Evolutionary conservation across 2,113 vertebrate species (phyloP), one percentile per base, ranked within the genome.

Genomic region (Mixornis gularis): DNA sequence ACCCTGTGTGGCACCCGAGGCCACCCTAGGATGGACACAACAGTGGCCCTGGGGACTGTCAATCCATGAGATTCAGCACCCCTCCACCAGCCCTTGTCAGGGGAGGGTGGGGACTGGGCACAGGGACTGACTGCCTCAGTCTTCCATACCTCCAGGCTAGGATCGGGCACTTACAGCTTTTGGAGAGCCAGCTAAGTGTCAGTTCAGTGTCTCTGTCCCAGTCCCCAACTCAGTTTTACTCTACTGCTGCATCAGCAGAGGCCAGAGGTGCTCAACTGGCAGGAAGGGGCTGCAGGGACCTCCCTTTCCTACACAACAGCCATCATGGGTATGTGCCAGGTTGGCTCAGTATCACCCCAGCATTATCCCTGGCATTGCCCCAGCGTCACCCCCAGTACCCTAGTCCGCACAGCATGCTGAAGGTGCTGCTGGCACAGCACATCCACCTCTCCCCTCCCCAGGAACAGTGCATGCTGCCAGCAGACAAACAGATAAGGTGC

Each of bases 341-440:
- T 19, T 48, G 40, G 66, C 49, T 64, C 49, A 64, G 60, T 55
- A 62, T 69, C 90, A 32, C 18, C 51, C 3, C 27, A 38, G 36
- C 71, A 29, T 59, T 88, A 22, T 9, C 56, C 6, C 34, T 52
- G 41, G 27, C 51, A 51, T 38, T 80, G 36, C 13, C 56, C 60
- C 3, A 0, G 27, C 62, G 51, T 74, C 52, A 4, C 30, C 48
- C 48, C 30, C 6, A 1, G 26, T 6, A 17, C 38, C 1, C 30
- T 2, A 0, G 22, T 25, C 49, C 0, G 0, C 48, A 63, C 40
- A 30, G 40, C 25, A 48, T 36, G 66, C 66, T 5, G 12, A 59
- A 36, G 38, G 49, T 68, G 53, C 76, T 14, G 51, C 88, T 0
- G 0, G 30, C 1, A 1, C 15, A 3, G 72, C 48, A 32, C 74